Evolutionary conservation across 2,113 vertebrate genomes (phyloP).

Genomic region (Corythoichthys haematopterus): DNA sequence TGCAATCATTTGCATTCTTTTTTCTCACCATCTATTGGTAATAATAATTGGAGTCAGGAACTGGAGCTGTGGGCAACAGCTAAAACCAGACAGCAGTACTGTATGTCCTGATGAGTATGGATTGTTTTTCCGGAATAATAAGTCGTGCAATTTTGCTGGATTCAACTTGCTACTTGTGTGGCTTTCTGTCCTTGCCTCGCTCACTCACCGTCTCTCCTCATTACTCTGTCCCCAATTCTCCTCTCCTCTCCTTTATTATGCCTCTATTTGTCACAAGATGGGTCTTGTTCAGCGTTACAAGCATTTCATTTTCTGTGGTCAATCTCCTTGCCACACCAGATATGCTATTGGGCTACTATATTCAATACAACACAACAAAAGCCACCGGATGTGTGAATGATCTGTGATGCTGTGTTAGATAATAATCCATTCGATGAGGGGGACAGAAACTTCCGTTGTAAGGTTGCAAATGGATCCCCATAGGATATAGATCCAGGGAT

Average conservation of each 20-base stretch:
- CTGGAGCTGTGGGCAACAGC: neutral
- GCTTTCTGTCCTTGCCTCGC: neutral
- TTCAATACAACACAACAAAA: constrained; percentile 38
- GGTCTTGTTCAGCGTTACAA: constrained; percentile 25
- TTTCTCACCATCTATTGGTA: neutral
- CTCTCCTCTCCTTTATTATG: constrained; percentile 36
- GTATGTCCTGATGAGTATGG: neutral
- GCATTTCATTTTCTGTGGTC: constrained; percentile 37
- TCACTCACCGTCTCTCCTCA: neutral
- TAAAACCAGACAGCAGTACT: neutral
- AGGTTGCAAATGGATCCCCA: too few relatives aligned
- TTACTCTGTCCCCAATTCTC: constrained; percentile 22
- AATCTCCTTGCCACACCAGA: constrained; percentile 15
- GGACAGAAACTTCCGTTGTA: constrained; percentile 5
- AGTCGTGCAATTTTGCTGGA: neutral
- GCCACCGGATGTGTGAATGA: constrained; percentile 21
- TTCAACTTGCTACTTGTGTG: constrained; percentile 7
- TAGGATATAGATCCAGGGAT: too few relatives aligned
- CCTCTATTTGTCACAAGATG: constrained; percentile 29
- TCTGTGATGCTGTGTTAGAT: constrained; percentile 21
- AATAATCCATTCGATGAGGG: neutral
- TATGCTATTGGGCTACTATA: neutral
- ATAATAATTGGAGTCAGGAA: neutral
- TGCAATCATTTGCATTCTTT: neutral
- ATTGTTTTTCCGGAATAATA: neutral